Evolutionary conservation across 2,888 invertebrate species (phyloP).

Genomic region (Hypsopygia costalis): DNA sequence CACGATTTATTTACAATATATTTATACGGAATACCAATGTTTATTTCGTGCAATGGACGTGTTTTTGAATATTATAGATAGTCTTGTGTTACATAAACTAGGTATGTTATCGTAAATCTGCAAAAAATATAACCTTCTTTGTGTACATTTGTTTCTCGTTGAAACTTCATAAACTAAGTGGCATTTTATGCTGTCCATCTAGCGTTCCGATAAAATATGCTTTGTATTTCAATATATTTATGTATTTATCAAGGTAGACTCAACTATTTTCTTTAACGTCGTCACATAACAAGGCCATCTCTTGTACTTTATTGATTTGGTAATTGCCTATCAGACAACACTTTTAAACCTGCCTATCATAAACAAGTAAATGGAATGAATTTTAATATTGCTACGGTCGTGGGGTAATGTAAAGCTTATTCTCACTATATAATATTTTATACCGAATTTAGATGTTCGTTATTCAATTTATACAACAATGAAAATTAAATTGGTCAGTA

Average conservation of each 20-base stretch:
- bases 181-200: conserved; percentile 62
- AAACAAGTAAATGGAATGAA: conserved; percentile 57
- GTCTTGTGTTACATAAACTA: conserved; percentile 49
- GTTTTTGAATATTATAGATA: conserved; percentile 42
- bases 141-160: conserved; percentile 51
- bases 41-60: conserved; percentile 63
- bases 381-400: conserved; percentile 46
- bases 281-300: conserved; percentile 65
- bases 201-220: conserved; percentile 54
- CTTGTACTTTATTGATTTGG: conserved; percentile 67
- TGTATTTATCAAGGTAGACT: conserved; percentile 39
- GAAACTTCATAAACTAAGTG: conserved; percentile 52
- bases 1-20: conserved; percentile 45
- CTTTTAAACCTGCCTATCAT: conserved; percentile 32
- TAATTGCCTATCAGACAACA: conserved; percentile 40
- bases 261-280: conserved; percentile 45
- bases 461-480: conserved; percentile 29
- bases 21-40: conserved; percentile 43
- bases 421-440: conserved; percentile 49
- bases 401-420: conserved; percentile 54
- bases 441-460: conserved; percentile 32
- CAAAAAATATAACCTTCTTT: conserved; percentile 72
- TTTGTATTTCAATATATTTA: conserved; percentile 37
- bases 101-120: conserved; percentile 63
- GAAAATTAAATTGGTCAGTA: conserved; percentile 57